Percentiles rank a stretch among this genome's conserved stretches.
Conservation (phyloP, 2,797 vertebrate species). For the Ibycter americanus region DNA sequence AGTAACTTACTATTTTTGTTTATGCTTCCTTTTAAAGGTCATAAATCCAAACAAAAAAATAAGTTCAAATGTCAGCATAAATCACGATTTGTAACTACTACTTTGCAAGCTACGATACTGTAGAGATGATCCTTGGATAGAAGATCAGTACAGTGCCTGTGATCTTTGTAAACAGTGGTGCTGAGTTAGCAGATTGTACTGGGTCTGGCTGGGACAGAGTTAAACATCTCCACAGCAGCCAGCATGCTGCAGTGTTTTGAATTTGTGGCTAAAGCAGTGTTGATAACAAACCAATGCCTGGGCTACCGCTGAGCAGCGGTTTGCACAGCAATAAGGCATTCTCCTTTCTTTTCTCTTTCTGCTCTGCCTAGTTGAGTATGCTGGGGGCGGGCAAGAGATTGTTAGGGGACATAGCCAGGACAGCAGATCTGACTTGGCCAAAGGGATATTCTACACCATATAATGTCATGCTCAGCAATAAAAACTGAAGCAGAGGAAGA, state of each 20-base stretch:
- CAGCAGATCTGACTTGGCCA: not conserved
- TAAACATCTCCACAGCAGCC: not conserved
- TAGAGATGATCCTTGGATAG: not conserved
- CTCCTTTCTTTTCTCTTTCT: not conserved
- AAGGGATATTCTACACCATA: not conserved
- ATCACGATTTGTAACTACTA: not conserved
- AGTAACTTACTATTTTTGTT: not conserved
- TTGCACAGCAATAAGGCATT: not conserved
- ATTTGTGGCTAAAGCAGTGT: not conserved
- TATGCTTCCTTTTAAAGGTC: not conserved
- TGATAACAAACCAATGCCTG: not conserved
- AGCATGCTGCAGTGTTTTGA: not conserved
- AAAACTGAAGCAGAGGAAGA: not conserved
- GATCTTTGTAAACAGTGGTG: not conserved
- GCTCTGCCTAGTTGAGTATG: not conserved
- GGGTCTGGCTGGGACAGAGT: not conserved
- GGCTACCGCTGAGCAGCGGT: not conserved
- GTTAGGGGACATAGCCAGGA: not conserved
- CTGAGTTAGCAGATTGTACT: not conserved
- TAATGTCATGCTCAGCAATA: not conserved
- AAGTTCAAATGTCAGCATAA: not conserved
- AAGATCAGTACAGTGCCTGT: not conserved
- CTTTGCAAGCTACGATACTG: not conserved
- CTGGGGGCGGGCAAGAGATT: not conserved
- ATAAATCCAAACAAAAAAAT: not conserved